phyloP scores from a whole-genome alignment of 2,113 vertebrate genomes.

The Albula goreensis region DNA sequence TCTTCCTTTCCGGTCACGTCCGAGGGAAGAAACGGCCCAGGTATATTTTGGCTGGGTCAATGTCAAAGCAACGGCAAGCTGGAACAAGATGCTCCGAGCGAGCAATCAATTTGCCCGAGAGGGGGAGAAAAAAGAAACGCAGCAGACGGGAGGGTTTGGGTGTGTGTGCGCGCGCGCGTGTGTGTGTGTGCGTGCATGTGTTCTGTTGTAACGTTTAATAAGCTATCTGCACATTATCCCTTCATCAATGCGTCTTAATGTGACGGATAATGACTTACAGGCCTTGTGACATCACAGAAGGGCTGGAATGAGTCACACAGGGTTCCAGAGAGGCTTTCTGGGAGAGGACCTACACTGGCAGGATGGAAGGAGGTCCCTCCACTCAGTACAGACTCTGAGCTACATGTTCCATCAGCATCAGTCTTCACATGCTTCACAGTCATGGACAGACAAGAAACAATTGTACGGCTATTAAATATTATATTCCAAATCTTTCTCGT shows the following conservation, averaged over 20 bases:
- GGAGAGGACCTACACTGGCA: slow-evolving; percentile 64
- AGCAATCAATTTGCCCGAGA: slow-evolving; percentile 30
- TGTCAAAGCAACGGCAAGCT: slow-evolving; percentile 48
- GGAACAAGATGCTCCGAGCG: slow-evolving; percentile 36
- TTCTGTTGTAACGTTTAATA: slow-evolving; percentile 29
- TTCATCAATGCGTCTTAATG: slow-evolving; percentile 35
- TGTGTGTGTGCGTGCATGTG: too few relatives aligned
- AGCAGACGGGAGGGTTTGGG: background rate
- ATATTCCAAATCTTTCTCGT: background rate
- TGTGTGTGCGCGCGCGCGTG: background rate
- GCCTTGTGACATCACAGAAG: slow-evolving; percentile 41
- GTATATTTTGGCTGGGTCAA: slow-evolving; percentile 52
- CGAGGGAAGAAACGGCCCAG: slow-evolving; percentile 30
- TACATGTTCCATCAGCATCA: background rate
- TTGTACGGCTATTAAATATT: background rate
- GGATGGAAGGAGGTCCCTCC: slow-evolving; percentile 44
- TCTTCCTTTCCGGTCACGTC: slow-evolving; percentile 50
- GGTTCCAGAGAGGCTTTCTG: slow-evolving; percentile 51
- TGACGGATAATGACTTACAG: slow-evolving; percentile 31
- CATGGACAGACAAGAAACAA: background rate
- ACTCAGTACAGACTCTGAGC: background rate
- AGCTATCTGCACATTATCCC: slow-evolving; percentile 26
- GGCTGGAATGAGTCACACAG: slow-evolving; percentile 38
- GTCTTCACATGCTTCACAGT: background rate
- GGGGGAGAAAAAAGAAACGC: slow-evolving; percentile 23